A percentile compares a stretch with the other conserved stretches of the same genome.
Evolutionary conservation across 1,140 invertebrate genomes (phyloP).

Genomic region (Tenebrio molitor): DNA sequence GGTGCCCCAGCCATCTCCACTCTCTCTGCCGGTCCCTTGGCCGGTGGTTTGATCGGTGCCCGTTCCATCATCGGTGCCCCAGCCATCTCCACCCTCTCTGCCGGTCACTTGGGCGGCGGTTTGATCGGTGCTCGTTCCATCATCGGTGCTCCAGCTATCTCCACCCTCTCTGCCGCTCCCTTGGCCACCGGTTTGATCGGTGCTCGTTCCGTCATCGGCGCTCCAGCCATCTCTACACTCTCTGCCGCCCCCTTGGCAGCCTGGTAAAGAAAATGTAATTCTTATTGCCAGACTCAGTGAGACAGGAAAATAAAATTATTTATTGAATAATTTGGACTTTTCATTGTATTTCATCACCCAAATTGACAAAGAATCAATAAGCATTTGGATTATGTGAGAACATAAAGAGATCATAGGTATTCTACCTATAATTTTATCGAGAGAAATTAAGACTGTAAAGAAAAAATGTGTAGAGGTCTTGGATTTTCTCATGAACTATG

Average conservation of each 20-base stretch:
- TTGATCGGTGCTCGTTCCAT: constrained; percentile 1
- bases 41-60: not conserved
- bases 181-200: not conserved
- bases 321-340: too few relatives aligned
- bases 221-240: constrained; percentile 6
- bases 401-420: too few relatives aligned
- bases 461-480: too few relatives aligned
- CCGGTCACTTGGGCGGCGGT: not conserved
- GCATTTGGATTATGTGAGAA: too few relatives aligned
- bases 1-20: constrained; percentile 3
- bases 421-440: too few relatives aligned
- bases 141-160: not conserved
- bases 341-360: too few relatives aligned
- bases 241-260: constrained; percentile 8
- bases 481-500: too few relatives aligned
- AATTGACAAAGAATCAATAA: too few relatives aligned
- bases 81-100: not conserved
- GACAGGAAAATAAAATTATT: too few relatives aligned
- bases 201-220: constrained; percentile 3
- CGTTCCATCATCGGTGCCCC: not conserved
- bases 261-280: constrained; percentile 1
- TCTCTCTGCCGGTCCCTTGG: not conserved
- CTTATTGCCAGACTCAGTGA: too few relatives aligned
- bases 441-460: too few relatives aligned
- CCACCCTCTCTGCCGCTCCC: not conserved